phyloP scores from a whole-genome alignment of 2,113 vertebrate genomes.

The Sturnira hondurensis region DNA sequence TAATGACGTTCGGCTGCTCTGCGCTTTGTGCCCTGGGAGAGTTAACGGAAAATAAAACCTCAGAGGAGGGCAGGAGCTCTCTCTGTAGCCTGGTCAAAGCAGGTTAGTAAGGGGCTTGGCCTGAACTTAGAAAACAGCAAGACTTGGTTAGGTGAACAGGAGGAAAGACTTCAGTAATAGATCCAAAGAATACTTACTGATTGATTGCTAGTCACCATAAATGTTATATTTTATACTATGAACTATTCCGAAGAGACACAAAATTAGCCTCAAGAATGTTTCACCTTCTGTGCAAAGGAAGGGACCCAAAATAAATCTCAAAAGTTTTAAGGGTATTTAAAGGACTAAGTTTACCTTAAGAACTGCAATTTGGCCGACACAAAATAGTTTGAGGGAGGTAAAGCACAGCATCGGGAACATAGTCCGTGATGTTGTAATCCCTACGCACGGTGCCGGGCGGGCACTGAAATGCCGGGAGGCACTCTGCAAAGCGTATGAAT shows the following conservation, averaged over 20 bases:
- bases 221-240: neutral
- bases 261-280: neutral
- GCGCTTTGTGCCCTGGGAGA: neutral
- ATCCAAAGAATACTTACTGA: neutral
- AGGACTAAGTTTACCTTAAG: neutral
- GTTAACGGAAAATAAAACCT: neutral
- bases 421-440: fast-evolving
- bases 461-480: neutral
- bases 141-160: neutral
- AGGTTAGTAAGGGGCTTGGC: neutral
- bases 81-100: neutral
- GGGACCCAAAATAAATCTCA: neutral
- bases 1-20: neutral
- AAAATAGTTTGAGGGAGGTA: fast-evolving
- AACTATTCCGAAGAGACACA: neutral
- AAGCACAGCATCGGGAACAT: fast-evolving
- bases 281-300: neutral
- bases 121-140: neutral
- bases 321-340: neutral
- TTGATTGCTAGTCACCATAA: neutral
- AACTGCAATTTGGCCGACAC: neutral
- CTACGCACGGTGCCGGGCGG: neutral
- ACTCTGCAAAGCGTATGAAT: fast-evolving
- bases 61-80: neutral
- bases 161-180: neutral